Evolutionary conservation across 2,797 vertebrate species (phyloP), one percentile per base, ranked within the genome.

Genomic region (Threskiornis aethiopicus): DNA sequence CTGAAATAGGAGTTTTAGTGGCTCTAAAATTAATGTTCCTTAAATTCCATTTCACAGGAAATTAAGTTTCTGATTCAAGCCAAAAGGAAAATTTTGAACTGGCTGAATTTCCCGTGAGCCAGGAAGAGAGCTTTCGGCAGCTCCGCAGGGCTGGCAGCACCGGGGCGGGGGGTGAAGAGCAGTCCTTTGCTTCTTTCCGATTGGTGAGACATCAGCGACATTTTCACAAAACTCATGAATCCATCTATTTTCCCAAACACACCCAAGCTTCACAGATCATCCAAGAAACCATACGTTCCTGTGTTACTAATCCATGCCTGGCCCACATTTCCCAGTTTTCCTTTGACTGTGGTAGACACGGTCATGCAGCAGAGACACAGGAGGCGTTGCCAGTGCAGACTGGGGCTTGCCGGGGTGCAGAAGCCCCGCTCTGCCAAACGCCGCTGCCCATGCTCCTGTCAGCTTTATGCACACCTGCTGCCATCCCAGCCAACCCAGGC

Each of bases 101-200:
- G 2, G 26, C 13, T 1, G 1, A 54, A 86, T 72, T 76, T 75
- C 37, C 71, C 2, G 0, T 9, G 18, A 77, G 47, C 11, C 66
- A 66, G 31, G 61, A 73, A 70, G 20, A 2, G 44, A 85, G 46
- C 6, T 77, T 71, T 13, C 1, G 8, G 59, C 39, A 42, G 44
- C 22, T 72, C 57, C 1, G 2, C 24, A 42, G 39, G 26, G 42
- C 51, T 2, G 3, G 26, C 22, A 76, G 33, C 5, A 4, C 35
- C 0, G 0, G 6, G 15, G 22, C 22, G 21, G 3, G 22, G 22
- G 24, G 3, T 35, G 55, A 58, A 0, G 4, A 67, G 33, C 21
- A 20, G 26, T 19, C 0, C 0, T 19, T 49, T 72, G 55, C 39
- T 19, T 39, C 81, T 41, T 51, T 35, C 33, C 26, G 39, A 13